These are phyloP conservation scores for Prionchulus punctatus DNA, from an alignment of 2,888 invertebrate species.

Conservation along the genomic window DNA sequence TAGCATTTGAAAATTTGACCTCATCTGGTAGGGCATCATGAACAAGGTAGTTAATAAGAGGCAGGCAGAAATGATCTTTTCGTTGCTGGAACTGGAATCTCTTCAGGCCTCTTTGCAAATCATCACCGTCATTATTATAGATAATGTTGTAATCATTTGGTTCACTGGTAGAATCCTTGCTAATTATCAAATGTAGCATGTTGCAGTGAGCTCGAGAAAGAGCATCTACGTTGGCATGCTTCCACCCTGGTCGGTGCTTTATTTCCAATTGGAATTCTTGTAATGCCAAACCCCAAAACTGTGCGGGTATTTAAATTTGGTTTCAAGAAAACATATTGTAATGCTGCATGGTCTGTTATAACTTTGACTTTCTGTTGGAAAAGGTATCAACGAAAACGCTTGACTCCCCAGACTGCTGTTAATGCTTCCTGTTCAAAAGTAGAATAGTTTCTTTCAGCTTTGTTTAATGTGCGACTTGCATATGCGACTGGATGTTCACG, in stretches of 20 bases:
- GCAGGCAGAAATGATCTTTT: background rate
- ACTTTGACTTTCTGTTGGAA: background rate
- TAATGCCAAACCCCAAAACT: background rate
- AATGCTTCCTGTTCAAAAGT: constrained; percentile 13
- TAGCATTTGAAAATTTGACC: too few species aligned
- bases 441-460: constrained; percentile 13
- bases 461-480: constrained; percentile 8
- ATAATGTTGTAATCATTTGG: too few species aligned
- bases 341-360: constrained; percentile 10
- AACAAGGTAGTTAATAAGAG: background rate
- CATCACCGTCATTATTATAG: too few species aligned
- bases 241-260: background rate
- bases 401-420: constrained; percentile 13
- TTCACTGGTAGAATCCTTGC: background rate
- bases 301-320: background rate
- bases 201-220: too few species aligned
- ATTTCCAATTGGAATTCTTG: constrained; percentile 6
- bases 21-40: too few species aligned
- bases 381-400: constrained; percentile 9
- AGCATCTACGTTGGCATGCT: constrained; percentile 3
- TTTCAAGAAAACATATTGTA: background rate
- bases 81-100: too few species aligned
- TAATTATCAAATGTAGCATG: too few species aligned
- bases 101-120: too few species aligned
- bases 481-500: constrained; percentile 11